Conservation (phyloP, 2,113 vertebrate species). For the Oceanites oceanicus region DNA sequence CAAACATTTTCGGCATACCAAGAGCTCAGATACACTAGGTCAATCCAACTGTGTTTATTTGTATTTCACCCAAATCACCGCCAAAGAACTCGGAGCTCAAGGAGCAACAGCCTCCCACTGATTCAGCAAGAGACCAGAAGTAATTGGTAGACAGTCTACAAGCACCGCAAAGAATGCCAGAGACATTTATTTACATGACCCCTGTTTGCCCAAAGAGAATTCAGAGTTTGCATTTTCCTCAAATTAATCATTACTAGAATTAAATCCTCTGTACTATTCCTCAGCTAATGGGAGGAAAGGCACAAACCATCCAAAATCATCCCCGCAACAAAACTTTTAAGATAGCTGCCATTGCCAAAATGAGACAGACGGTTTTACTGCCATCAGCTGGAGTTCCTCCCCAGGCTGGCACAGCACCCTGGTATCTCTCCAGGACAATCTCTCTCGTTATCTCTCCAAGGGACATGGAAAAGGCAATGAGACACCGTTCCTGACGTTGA, state of each 20-base stretch:
- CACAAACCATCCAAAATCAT: background rate
- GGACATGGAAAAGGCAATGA: background rate
- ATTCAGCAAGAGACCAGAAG: constrained; percentile 34
- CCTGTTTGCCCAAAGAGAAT: constrained; percentile 16
- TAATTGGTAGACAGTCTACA: constrained; percentile 14
- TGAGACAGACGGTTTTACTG: background rate
- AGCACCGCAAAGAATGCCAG: constrained; percentile 28
- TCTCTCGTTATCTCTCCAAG: background rate
- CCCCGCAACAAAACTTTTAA: background rate
- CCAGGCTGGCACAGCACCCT: background rate
- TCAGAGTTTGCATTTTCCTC: constrained; percentile 2
- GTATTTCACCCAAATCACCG: background rate
- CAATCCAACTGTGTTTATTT: constrained; percentile 40
- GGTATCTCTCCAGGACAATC: background rate
- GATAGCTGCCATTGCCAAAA: background rate
- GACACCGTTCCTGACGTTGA: background rate
- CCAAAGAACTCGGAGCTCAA: background rate
- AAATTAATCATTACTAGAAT: constrained; percentile 17
- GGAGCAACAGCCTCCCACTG: constrained; percentile 28
- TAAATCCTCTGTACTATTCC: background rate
- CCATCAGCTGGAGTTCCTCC: background rate
- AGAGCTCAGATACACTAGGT: constrained; percentile 23
- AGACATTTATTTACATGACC: constrained; percentile 42
- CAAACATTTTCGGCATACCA: constrained; percentile 62
- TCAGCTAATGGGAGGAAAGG: background rate